Evolutionary conservation across 2,113 vertebrate genomes (phyloP), one percentile per base, ranked within the genome.

Genomic region (Lethenteron reissneri): DNA sequence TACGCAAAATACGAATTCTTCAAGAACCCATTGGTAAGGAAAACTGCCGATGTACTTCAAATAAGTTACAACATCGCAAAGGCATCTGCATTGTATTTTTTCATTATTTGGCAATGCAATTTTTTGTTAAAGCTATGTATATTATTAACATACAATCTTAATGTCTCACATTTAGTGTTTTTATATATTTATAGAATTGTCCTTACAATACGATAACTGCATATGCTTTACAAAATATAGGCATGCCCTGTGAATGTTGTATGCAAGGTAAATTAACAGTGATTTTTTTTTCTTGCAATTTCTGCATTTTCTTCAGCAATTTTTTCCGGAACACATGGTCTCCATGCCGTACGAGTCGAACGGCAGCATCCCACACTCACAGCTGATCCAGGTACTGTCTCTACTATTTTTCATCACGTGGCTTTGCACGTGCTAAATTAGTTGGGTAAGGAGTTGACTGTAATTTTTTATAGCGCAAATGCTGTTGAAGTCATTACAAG

Each of bases 1-100:
- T 94, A 89, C 77, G 89, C 89, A 74, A 99, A 99, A 81, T 99
- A 96, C 76, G 89, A 95, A 76, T 97, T 95, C 82, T 99, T 99
- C 84, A 95, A 85, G 83, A 95, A 85, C 75, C 90, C 92, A 57
- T 76, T 87, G 86, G 94, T 97, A 81, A 88, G 91, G 79, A 11
- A 69, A 78, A 72, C 69, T 0, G 25, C 25, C 6, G 41, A 41
- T 41, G 41, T 41, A 41, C 41, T 41, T 41, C 41, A 41, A 41
- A 41, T 41, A 41, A 41, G 41, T 41, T 41, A 41, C 41, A 41
- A 41, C 41, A 41, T 41, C 41, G 41, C 41, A 41, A 41, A 41
- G 25, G 41, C 41, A 41, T 41, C 41, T 41, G 41, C 41, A 41
- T 41, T 41, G 41, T 41, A 41, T 41, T 41, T 41, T 41, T 41